A percentile compares a stretch with the other conserved stretches of the same genome.
These are phyloP conservation scores for Parasteatoda lunata DNA, from an alignment of 2,888 invertebrate genomes.

Conservation along the genomic window DNA sequence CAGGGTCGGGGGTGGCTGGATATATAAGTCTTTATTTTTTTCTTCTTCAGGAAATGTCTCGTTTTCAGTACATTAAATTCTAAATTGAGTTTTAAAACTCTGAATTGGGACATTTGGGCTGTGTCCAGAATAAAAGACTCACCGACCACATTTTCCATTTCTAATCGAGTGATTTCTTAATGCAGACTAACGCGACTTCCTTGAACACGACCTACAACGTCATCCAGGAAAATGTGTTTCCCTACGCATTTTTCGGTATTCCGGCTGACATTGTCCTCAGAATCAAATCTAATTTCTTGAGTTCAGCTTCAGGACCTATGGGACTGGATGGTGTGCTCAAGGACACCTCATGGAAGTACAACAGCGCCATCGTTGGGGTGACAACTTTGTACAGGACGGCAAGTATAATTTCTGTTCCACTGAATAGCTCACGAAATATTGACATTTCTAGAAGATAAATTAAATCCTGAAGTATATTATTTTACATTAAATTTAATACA, in stretches of 20 bases:
- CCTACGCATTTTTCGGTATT: conserved; percentile 31
- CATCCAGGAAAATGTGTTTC: conserved; percentile 34
- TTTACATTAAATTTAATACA: neutral
- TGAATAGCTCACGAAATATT: neutral
- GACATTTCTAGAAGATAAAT: neutral
- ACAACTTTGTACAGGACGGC: conserved; percentile 37
- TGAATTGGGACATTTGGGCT: too few species aligned
- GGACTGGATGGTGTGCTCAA: conserved; percentile 54
- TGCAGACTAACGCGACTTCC: conserved; percentile 8
- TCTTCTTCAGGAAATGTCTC: too few species aligned
- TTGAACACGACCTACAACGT: conserved; percentile 36
- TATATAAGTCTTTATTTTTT: too few species aligned
- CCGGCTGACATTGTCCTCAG: conserved; percentile 39
- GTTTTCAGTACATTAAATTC: too few species aligned
- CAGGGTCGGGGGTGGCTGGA: too few species aligned
- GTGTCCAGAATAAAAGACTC: too few species aligned
- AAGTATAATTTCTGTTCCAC: neutral
- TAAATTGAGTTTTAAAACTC: too few species aligned
- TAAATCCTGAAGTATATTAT: neutral
- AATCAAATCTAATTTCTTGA: conserved; percentile 43
- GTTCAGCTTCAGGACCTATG: conserved; percentile 46
- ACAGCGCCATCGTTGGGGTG: conserved; percentile 43
- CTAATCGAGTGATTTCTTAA: too few species aligned
- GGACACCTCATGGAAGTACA: conserved; percentile 59
- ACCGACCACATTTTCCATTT: too few species aligned